Conservation (phyloP, 2,888 invertebrate genomes). For the Drosophila sordidapex region DNA sequence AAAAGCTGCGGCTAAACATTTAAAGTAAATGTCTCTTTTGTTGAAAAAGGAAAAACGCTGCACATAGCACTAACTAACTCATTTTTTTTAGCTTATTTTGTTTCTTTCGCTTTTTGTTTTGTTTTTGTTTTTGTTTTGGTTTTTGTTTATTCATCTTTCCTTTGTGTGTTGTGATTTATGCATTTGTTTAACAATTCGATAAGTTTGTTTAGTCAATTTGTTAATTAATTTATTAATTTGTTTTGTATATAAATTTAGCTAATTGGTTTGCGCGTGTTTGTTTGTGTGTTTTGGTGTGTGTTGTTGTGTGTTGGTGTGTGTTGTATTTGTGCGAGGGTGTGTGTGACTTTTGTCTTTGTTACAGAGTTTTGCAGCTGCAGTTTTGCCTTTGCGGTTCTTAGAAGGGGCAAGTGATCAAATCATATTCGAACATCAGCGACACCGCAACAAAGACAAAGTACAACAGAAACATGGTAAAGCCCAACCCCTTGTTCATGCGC, state of each 20-base stretch:
- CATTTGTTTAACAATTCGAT: slow-evolving; percentile 73
- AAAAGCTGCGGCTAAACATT: slow-evolving; percentile 76
- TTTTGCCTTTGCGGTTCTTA: slow-evolving; percentile 61
- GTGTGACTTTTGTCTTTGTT: slow-evolving; percentile 59
- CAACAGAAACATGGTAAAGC: slow-evolving; percentile 97
- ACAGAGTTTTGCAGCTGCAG: slow-evolving; percentile 7
- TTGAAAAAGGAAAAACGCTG: slow-evolving; percentile 72
- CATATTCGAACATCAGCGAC: slow-evolving; percentile 96
- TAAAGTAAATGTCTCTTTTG: slow-evolving; percentile 72
- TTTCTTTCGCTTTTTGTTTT: slow-evolving; percentile 40
- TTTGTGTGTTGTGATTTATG: slow-evolving; percentile 54
- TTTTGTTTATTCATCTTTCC: slow-evolving; percentile 25
- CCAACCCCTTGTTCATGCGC: slow-evolving; percentile 98
- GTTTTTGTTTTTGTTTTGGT: slow-evolving; percentile 16
- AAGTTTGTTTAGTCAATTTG: slow-evolving; percentile 65
- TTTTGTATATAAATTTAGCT: slow-evolving; percentile 71
- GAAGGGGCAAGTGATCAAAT: slow-evolving; percentile 91
- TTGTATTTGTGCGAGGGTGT: slow-evolving; percentile 29
- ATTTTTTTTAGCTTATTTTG: slow-evolving; percentile 54
- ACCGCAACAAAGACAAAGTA: slow-evolving; percentile 98
- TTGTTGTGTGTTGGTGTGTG: slow-evolving; percentile 21
- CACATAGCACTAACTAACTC: slow-evolving; percentile 72
- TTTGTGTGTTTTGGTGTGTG: slow-evolving; percentile 7
- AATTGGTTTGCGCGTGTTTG: slow-evolving; percentile 52
- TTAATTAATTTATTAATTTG: slow-evolving; percentile 60